A percentile compares a stretch with the other conserved stretches of the same genome.
Evolutionary conservation across 2,113 vertebrate genomes (phyloP).

Genomic region (Platysteira castanea): DNA sequence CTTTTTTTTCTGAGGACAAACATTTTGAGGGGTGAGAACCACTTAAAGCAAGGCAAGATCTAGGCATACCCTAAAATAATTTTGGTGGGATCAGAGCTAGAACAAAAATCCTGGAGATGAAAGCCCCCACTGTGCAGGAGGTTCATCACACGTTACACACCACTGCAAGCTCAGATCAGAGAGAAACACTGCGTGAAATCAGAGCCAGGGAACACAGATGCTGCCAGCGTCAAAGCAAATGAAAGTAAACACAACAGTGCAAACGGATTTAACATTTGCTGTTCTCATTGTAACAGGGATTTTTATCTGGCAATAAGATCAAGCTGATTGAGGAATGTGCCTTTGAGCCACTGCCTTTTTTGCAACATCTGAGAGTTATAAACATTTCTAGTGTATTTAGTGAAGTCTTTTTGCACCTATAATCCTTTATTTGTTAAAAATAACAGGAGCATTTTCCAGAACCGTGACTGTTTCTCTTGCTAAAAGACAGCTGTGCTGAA

Average conservation of each 20-base stretch:
- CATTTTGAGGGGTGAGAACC: neutral
- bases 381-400: neutral
- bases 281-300: slow-evolving; percentile 53
- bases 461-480: neutral
- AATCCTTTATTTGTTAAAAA: neutral
- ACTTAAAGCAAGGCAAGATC: neutral
- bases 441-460: neutral
- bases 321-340: neutral
- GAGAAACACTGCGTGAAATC: neutral
- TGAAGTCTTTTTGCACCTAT: neutral
- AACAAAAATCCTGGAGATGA: neutral
- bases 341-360: slow-evolving; percentile 57
- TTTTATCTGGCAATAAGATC: slow-evolving; percentile 60
- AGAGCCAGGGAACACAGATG: neutral
- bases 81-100: neutral
- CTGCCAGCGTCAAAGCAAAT: neutral
- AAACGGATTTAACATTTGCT: neutral
- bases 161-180: neutral
- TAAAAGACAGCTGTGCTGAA: neutral
- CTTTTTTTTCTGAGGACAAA: neutral
- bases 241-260: neutral
- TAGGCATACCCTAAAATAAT: neutral
- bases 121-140: neutral
- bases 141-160: neutral
- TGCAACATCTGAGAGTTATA: slow-evolving; percentile 52